These are phyloP conservation scores for Salvelinus namaycush DNA, from an alignment of 2,113 vertebrate genomes.

Conservation along the genomic window DNA sequence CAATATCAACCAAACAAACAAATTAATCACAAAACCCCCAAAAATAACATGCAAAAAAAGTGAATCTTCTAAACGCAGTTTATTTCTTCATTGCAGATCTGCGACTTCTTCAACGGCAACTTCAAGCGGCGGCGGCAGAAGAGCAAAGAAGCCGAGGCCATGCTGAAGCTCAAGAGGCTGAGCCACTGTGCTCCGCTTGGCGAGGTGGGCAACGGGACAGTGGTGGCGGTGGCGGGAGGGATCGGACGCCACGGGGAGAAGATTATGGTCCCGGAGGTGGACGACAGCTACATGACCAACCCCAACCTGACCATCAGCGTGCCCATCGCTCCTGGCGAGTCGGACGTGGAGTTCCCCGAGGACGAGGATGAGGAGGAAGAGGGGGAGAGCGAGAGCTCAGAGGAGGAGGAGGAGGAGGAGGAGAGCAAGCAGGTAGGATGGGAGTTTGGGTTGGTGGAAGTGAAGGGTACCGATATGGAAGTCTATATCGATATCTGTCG, in stretches of 20 bases:
- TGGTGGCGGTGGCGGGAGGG: slow-evolving; percentile 39
- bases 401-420: slow-evolving; percentile 50
- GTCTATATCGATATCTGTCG: too few species aligned
- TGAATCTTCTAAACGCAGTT: too few species aligned
- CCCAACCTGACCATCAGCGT: slow-evolving; percentile 86
- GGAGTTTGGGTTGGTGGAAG: too few species aligned
- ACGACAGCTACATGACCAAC: slow-evolving; percentile 81
- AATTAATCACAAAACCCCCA: too few species aligned
- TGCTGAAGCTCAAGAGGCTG: slow-evolving; percentile 84
- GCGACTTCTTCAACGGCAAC: slow-evolving; percentile 85
- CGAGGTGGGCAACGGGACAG: slow-evolving; percentile 73
- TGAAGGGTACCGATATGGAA: too few species aligned
- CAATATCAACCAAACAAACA: too few species aligned
- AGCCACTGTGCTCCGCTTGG: slow-evolving; percentile 68
- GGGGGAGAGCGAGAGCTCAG: slow-evolving; percentile 60
- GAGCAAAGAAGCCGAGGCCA: slow-evolving; percentile 79
- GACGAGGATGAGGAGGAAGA: slow-evolving; percentile 79
- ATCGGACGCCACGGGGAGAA: slow-evolving; percentile 70
- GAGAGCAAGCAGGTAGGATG: slow-evolving; percentile 29
- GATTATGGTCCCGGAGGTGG: slow-evolving; percentile 66
- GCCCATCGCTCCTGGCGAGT: slow-evolving; percentile 93
- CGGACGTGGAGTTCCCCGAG: slow-evolving; percentile 87
- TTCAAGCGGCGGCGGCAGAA: slow-evolving; percentile 80
- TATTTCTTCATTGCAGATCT: slow-evolving; percentile 47
- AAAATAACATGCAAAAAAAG: too few species aligned